Base-by-base conservation (phyloP, 2,888 invertebrate species). In the Leucania comma region DNA sequence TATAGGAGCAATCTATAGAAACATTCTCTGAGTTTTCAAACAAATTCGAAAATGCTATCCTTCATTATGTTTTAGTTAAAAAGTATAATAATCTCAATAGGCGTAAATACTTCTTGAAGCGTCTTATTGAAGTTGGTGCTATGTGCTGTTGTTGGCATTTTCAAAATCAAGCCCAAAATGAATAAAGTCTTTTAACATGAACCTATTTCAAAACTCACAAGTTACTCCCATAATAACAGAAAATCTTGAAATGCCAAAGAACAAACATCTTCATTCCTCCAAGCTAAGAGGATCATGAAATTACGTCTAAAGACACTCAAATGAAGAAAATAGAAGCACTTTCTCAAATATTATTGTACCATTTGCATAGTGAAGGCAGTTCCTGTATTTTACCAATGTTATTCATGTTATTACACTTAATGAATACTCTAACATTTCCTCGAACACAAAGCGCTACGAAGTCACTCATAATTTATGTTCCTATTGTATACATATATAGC, bases 381-480 rank as follows among this genome's bases (percentile, higher is more conserved):
- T 22, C 51, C 50, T 81, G 64, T 68, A 77, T 59, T 73, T 81
- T 53, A 67, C 60, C 66, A 68, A 67, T 72, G 59, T 60, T 51
- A 79, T 68, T 82, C 62, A 57, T 67, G 70, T 66, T 75, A 80
- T 72, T 80, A 68, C 50, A 68, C 48, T 53, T 61, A 65, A 62
- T 76, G 67, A 81, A 81, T 81, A 65, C 51, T 51, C 32, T 38
- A 42, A 51, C 58, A 68, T 69, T 80, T 80, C 76, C 76, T 69
- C 32, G 51, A 75, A 65, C 29, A 69, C 59, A 80, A 80, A 74
- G 72, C 62, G 46, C 61, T 48, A 60, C 56, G 65, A 42, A 80
- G 66, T 80, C 56, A 50, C 48, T 72, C 60, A 81, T 72, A 72
- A 81, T 81, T 83, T 75, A 76, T 83, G 46, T 80, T 42, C 63